phyloP scores from a whole-genome alignment of 1,140 invertebrate species.

The Rhopalosiphum padi region DNA sequence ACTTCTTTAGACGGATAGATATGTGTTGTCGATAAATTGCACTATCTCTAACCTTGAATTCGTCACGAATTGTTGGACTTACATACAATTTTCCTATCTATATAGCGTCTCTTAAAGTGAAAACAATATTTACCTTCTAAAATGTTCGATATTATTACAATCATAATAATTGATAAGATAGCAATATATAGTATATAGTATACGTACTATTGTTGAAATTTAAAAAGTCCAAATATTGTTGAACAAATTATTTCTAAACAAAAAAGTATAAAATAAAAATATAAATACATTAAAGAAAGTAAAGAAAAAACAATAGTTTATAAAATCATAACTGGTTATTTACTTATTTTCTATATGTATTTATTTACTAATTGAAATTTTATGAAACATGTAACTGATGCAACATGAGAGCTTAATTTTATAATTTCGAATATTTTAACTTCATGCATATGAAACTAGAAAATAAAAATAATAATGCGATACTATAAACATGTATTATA shows the following conservation, averaged over 20 bases:
- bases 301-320: not conserved
- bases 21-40: slow-evolving; percentile 15
- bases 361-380: not conserved
- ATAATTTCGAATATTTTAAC: not conserved
- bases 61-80: not conserved
- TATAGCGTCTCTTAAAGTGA: not conserved
- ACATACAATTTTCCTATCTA: not conserved
- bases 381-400: not conserved
- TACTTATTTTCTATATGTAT: not conserved
- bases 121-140: not conserved
- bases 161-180: not conserved
- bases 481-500: not conserved
- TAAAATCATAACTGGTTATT: not conserved
- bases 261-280: not conserved
- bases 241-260: not conserved
- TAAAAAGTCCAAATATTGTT: not conserved
- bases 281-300: too few species aligned
- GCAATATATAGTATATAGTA: not conserved
- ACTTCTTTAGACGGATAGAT: not conserved
- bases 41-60: slow-evolving; percentile 27
- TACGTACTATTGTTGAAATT: not conserved
- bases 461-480: not conserved
- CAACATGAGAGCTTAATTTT: not conserved
- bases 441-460: not conserved
- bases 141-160: not conserved